Percentiles rank a stretch among this genome's conserved stretches.
phyloP scores from a whole-genome alignment of 2,888 invertebrate species.

The Ornithoptera alexandrae region DNA sequence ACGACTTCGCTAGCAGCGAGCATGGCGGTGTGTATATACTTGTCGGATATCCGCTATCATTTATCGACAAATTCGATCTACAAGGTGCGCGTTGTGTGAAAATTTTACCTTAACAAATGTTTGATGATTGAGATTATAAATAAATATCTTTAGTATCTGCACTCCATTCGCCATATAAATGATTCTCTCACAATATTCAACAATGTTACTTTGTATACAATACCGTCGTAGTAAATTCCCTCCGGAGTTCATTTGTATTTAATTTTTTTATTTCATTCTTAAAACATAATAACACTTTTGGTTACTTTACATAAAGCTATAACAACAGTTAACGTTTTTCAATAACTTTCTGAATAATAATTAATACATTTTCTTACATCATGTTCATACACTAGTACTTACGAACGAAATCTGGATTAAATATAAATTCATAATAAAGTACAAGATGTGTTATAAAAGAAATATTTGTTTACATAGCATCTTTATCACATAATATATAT shows the following conservation, averaged over 20 bases:
- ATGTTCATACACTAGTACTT: conserved; percentile 48
- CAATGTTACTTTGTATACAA: conserved; percentile 15
- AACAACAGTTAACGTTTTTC: conserved; percentile 74
- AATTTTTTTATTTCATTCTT: conserved; percentile 45
- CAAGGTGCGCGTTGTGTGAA: conserved; percentile 4
- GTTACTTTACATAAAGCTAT: conserved; percentile 76
- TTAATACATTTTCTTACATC: conserved; percentile 52
- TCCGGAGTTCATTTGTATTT: conserved; percentile 5
- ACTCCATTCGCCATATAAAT: conserved; percentile 9
- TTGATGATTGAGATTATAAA: conserved; percentile 9
- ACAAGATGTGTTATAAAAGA: conserved; percentile 55
- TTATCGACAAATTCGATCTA: neutral
- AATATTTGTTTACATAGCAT: conserved; percentile 50
- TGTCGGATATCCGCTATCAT: conserved; percentile 1
- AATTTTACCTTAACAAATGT: neutral
- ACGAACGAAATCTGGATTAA: conserved; percentile 44
- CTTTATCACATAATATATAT: conserved; percentile 67
- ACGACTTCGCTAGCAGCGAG: conserved; percentile 29
- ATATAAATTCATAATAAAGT: conserved; percentile 45
- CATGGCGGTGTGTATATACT: conserved; percentile 23
- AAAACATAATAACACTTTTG: conserved; percentile 78
- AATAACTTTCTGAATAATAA: conserved; percentile 60
- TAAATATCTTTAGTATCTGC: neutral
- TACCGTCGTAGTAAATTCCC: conserved; percentile 6
- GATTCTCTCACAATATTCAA: conserved; percentile 6